Conservation (phyloP, 2,113 vertebrate species). For the Gavialis gangeticus region DNA sequence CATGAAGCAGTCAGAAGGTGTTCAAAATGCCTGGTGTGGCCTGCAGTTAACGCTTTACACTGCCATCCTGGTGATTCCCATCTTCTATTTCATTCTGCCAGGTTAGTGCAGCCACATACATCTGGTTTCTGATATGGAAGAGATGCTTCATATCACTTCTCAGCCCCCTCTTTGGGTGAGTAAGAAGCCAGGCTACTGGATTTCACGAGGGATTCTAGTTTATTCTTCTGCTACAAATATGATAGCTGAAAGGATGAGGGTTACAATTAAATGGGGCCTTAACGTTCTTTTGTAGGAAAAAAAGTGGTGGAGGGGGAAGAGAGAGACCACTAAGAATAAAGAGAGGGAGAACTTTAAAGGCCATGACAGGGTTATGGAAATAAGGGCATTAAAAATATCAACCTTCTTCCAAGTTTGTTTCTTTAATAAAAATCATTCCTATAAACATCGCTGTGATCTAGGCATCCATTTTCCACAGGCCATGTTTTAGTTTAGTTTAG, state of each 20-base stretch:
- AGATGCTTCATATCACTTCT: neutral
- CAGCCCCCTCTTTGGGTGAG: neutral
- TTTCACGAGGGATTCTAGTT: neutral
- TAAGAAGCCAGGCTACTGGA: neutral
- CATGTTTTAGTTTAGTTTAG: neutral
- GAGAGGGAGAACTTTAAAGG: neutral
- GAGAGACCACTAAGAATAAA: neutral
- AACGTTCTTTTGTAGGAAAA: neutral
- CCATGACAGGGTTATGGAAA: neutral
- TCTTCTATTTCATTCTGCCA: neutral
- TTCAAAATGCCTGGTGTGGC: conserved; percentile 37
- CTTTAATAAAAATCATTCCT: neutral
- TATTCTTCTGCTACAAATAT: neutral
- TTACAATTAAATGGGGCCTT: neutral
- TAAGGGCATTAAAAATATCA: neutral
- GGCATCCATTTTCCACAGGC: neutral
- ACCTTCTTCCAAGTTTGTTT: neutral
- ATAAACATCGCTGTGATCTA: neutral
- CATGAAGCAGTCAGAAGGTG: conserved; percentile 2
- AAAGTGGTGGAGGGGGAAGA: neutral
- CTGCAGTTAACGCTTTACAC: neutral
- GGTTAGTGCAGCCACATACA: fast-evolving
- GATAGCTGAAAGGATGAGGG: neutral
- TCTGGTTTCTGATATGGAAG: neutral
- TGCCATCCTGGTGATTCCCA: conserved; percentile 28